Conservation (phyloP, 2,888 invertebrate genomes). For the Leucoptera coffeella region DNA sequence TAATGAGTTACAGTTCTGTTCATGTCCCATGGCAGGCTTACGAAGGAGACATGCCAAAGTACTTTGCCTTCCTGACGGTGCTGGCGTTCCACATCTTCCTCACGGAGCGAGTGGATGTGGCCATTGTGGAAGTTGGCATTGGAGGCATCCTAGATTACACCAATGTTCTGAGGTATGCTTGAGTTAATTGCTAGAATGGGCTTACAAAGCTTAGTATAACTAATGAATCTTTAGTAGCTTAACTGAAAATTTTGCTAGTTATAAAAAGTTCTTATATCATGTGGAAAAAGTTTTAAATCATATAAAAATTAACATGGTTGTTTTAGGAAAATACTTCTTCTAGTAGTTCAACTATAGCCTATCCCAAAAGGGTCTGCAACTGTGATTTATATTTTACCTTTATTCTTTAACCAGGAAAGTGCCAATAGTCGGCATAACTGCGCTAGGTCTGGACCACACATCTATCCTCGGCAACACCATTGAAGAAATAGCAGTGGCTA, state of each 20-base stretch:
- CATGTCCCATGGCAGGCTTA: conserved; percentile 7
- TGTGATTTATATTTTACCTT: too few species aligned
- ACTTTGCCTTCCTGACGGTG: conserved; percentile 91
- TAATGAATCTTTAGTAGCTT: too few species aligned
- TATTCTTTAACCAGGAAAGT: too few species aligned
- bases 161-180: conserved; percentile 70
- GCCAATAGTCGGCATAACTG: conserved; percentile 83
- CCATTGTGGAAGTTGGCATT: conserved; percentile 94
- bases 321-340: too few species aligned
- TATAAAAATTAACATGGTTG: too few species aligned
- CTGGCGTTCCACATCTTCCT: conserved; percentile 86
- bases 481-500: conserved; percentile 87
- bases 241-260: too few species aligned
- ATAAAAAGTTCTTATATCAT: too few species aligned
- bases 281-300: too few species aligned
- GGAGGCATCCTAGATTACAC: conserved; percentile 94
- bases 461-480: conserved; percentile 73
- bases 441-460: conserved; percentile 88
- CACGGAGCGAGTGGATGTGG: conserved; percentile 82
- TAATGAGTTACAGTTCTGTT: not conserved
- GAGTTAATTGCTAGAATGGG: too few species aligned
- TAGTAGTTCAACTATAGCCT: too few species aligned
- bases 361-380: too few species aligned
- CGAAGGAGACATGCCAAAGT: conserved; percentile 77
- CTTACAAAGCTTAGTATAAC: too few species aligned